These are phyloP conservation scores for Argynnis bischoffii DNA, from an alignment of 2,888 invertebrate genomes.

Conservation along the genomic window DNA sequence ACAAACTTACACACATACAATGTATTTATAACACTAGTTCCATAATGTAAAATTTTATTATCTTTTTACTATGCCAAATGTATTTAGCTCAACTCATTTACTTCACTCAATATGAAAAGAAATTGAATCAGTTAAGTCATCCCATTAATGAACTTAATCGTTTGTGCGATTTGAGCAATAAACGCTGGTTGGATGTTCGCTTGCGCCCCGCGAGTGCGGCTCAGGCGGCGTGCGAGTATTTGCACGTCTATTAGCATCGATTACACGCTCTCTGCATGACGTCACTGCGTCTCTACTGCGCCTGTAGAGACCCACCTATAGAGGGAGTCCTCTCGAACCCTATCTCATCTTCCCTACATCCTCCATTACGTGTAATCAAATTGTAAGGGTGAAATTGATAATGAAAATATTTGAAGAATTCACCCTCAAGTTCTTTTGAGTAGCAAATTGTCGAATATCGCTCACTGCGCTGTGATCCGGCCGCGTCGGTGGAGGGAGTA, in stretches of 20 bases:
- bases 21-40: too few species aligned
- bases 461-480: slow-evolving; percentile 28
- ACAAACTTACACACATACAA: too few species aligned
- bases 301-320: slow-evolving; percentile 6
- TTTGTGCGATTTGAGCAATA: neutral
- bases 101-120: too few species aligned
- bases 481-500: slow-evolving; percentile 24
- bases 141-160: slow-evolving; percentile 3
- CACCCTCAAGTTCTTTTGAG: slow-evolving; percentile 38
- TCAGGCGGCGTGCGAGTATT: slow-evolving; percentile 14
- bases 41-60: too few species aligned
- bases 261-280: slow-evolving; percentile 20
- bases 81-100: too few species aligned
- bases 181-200: neutral
- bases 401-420: slow-evolving; percentile 44
- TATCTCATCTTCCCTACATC: slow-evolving; percentile 22
- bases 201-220: neutral
- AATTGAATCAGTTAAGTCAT: neutral
- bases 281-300: neutral
- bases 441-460: slow-evolving; percentile 36
- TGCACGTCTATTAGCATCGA: slow-evolving; percentile 38
- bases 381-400: slow-evolving; percentile 45
- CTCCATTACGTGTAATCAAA: slow-evolving; percentile 45
- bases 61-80: too few species aligned
- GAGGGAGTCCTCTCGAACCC: slow-evolving; percentile 1